A percentile compares a stretch with the other conserved stretches of the same genome.
Conservation (phyloP, 30 jellyfish, hydroid and myxozoan species). For the Aurelia coerulea region DNA sequence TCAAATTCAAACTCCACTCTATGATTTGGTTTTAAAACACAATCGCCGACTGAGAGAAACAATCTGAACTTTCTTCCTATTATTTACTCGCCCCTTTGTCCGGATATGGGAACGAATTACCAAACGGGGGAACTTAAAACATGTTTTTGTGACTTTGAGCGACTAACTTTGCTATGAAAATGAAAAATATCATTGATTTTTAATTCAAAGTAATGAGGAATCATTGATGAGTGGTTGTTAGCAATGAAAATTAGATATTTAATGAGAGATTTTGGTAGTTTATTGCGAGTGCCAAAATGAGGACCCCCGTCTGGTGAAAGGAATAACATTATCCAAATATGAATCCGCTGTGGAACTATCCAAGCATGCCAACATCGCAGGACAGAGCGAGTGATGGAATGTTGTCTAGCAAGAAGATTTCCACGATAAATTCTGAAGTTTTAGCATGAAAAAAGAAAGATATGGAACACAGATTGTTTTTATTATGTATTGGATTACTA, state of each 20-base stretch:
- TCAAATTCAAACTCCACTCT: slow-evolving; percentile 37
- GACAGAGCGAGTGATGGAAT: slow-evolving; percentile 54
- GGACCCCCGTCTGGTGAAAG: slow-evolving; percentile 52
- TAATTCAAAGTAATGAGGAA: too few species aligned
- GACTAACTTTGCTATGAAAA: too few species aligned
- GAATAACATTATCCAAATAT: slow-evolving; percentile 71
- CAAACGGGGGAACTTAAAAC: slow-evolving; percentile 2
- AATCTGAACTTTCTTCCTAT: slow-evolving; percentile 34
- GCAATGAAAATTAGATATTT: background rate
- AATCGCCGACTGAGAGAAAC: slow-evolving; percentile 60
- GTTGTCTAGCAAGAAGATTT: slow-evolving; percentile 46
- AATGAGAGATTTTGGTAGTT: background rate
- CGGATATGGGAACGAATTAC: slow-evolving; percentile 33
- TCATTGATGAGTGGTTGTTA: background rate
- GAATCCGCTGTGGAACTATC: slow-evolving; percentile 75
- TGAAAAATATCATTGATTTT: too few species aligned
- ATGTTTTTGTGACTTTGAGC: too few species aligned
- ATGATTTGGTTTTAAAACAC: slow-evolving; percentile 26
- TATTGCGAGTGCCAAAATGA: slow-evolving; percentile 11
- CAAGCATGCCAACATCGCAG: slow-evolving; percentile 73
- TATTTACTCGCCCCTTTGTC: slow-evolving; percentile 37
- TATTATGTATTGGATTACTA: slow-evolving; percentile 46
- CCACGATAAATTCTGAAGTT: slow-evolving; percentile 14
- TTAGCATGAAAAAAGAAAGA: slow-evolving; percentile 44
- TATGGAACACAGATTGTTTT: slow-evolving; percentile 35